phyloP scores from a whole-genome alignment of 2,888 invertebrate species.

The Cheilosia pagana region DNA sequence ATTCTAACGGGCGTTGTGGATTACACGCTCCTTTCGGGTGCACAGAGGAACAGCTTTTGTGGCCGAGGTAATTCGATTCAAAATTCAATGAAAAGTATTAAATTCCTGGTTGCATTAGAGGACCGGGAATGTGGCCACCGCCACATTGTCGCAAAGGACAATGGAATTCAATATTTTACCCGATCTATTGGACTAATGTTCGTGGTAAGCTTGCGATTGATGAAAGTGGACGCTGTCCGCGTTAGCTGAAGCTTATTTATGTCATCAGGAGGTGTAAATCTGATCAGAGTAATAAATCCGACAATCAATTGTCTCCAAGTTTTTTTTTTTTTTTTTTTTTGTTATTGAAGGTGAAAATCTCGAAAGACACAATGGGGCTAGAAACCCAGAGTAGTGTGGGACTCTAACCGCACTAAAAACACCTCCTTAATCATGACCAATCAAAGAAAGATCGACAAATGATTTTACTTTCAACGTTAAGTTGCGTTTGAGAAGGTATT shows the following conservation, averaged over 20 bases:
- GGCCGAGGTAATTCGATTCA: conserved; percentile 24
- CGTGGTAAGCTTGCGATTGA: background rate
- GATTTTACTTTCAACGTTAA: too few species aligned
- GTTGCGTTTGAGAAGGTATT: too few species aligned
- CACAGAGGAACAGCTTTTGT: background rate
- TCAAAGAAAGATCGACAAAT: too few species aligned
- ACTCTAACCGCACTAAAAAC: too few species aligned
- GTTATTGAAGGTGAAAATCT: too few species aligned
- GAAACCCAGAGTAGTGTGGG: too few species aligned
- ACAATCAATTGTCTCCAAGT: background rate
- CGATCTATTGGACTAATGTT: background rate
- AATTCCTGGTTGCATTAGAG: conserved; percentile 13
- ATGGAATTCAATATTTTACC: conserved; percentile 14
- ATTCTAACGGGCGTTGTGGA: conserved; percentile 8
- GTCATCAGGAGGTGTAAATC: too few species aligned
- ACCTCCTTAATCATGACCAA: too few species aligned
- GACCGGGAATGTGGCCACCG: background rate
- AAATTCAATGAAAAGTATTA: conserved; percentile 29
- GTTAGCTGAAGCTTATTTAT: too few species aligned
- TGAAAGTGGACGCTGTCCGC: background rate
- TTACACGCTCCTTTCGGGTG: background rate
- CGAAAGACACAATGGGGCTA: too few species aligned
- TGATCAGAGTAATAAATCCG: background rate
- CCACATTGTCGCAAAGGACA: background rate
- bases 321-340: too few species aligned